Conservation (phyloP, 2,113 vertebrate genomes). For the Bucco capensis region DNA sequence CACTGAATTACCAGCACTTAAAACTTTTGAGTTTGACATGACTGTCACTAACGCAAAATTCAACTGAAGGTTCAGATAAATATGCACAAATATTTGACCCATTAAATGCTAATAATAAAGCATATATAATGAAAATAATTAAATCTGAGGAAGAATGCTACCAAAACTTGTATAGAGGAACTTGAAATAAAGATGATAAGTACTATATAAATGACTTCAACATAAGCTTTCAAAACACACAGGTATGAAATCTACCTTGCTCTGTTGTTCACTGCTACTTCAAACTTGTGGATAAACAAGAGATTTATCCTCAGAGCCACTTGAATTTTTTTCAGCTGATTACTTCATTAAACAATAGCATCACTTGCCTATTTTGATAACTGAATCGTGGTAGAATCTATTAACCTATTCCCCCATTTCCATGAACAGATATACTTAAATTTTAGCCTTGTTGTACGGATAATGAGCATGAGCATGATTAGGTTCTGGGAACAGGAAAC, state of each 20-base stretch:
- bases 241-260: neutral
- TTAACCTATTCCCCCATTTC: neutral
- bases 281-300: neutral
- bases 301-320: neutral
- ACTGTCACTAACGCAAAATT: conserved; percentile 14
- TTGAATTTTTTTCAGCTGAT: neutral
- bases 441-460: neutral
- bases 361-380: neutral
- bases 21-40: conserved; percentile 5
- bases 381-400: neutral
- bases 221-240: neutral
- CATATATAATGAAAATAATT: neutral
- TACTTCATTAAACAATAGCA: neutral
- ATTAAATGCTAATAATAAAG: conserved; percentile 22
- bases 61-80: conserved; percentile 27
- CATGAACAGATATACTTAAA: neutral
- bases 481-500: neutral
- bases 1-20: neutral
- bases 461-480: neutral
- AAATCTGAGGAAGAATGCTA: neutral
- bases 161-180: neutral
- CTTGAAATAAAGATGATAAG: neutral
- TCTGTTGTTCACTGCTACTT: neutral
- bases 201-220: neutral
- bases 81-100: conserved; percentile 32